Conservation (phyloP, 2,797 vertebrate species). For the Sebastes variabilis region DNA sequence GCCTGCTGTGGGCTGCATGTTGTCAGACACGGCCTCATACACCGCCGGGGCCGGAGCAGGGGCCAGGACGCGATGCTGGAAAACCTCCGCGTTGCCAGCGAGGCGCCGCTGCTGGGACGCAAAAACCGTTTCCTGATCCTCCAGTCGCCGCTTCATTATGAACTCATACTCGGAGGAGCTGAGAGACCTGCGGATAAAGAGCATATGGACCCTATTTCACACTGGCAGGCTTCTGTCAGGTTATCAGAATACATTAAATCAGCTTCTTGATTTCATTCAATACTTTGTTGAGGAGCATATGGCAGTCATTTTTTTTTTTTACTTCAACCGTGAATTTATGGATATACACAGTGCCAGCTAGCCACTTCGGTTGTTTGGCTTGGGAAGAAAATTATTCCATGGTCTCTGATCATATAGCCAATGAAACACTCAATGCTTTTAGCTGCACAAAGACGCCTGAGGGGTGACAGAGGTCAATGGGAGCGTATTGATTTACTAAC, state of each 20-base stretch:
- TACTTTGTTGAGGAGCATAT: slow-evolving; percentile 1
- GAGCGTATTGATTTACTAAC: neutral
- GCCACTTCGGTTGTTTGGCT: slow-evolving; percentile 4
- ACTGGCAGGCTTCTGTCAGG: neutral
- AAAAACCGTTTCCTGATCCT: slow-evolving; percentile 97
- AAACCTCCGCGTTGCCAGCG: slow-evolving; percentile 87
- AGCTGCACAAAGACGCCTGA: neutral
- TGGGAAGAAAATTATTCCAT: neutral
- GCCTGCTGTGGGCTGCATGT: slow-evolving; percentile 95
- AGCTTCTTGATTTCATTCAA: neutral
- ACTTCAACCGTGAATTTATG: slow-evolving; percentile 18
- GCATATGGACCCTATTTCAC: slow-evolving; percentile 15
- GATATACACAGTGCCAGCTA: slow-evolving; percentile 2
- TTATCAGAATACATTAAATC: slow-evolving; percentile 13
- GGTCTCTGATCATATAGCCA: neutral
- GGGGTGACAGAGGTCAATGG: neutral
- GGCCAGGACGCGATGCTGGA: slow-evolving; percentile 94
- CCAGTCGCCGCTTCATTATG: slow-evolving; percentile 99
- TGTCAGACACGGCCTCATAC: slow-evolving; percentile 91
- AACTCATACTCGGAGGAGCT: slow-evolving; percentile 88
- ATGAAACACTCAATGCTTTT: slow-evolving; percentile 1
- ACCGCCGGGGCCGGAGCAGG: slow-evolving; percentile 91
- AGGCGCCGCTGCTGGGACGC: slow-evolving; percentile 90
- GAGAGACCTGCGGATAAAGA: slow-evolving; percentile 67
- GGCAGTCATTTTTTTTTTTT: neutral